phyloP scores from a whole-genome alignment of 2,113 vertebrate genomes.

The Seriola dumerili region DNA sequence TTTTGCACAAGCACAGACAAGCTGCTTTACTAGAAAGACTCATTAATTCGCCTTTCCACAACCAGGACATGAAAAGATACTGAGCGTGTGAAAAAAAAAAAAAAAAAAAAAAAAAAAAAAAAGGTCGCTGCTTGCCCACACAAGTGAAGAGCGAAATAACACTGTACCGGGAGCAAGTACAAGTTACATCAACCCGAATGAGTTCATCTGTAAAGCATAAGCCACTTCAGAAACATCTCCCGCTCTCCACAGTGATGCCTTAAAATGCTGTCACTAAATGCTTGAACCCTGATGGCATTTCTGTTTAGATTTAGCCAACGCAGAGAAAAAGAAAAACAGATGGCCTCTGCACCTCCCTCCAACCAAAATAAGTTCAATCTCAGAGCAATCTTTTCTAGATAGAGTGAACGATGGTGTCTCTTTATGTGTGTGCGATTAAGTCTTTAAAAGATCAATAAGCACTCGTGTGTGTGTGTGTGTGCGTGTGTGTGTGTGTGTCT shows the following conservation, averaged over 20 bases:
- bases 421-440: conserved; percentile 6
- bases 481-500: not conserved
- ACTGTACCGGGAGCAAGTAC: not conserved
- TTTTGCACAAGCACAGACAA: conserved; percentile 48
- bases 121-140: conserved; percentile 21
- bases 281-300: not conserved
- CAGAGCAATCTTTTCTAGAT: conserved; percentile 18
- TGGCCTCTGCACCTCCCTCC: conserved; percentile 6
- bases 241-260: not conserved
- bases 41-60: conserved; percentile 60
- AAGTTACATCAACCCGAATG: conserved; percentile 25
- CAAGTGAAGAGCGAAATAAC: conserved; percentile 25
- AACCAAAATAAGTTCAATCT: conserved; percentile 23
- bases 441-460: conserved; percentile 25
- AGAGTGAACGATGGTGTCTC: not conserved
- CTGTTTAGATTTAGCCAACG: conserved; percentile 5
- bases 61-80: conserved; percentile 53
- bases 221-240: conserved; percentile 27
- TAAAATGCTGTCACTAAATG: not conserved
- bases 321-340: not conserved
- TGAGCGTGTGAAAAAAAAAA: conserved; percentile 32
- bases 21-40: conserved; percentile 61
- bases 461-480: not conserved
- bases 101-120: too few species aligned
- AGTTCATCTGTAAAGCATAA: not conserved